These are phyloP conservation scores for Ypsolopha scabrella DNA, from an alignment of 2,888 invertebrate species.

Conservation along the genomic window DNA sequence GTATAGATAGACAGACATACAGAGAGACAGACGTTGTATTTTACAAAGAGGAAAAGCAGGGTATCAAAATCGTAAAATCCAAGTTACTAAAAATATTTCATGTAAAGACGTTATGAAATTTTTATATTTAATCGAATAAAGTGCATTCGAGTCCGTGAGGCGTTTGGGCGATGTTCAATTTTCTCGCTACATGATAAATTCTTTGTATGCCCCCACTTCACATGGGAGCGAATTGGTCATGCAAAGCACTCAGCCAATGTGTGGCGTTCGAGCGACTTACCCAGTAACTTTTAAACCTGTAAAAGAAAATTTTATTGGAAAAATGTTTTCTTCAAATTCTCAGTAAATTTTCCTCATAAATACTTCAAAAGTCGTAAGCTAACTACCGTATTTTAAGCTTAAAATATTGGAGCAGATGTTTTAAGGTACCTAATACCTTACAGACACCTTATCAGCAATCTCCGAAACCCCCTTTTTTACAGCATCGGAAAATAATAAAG, in stretches of 20 bases:
- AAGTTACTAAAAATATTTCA: neutral
- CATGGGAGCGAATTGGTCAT: constrained; percentile 1
- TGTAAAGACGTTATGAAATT: neutral
- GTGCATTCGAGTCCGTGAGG: neutral
- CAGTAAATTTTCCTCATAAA: too few species aligned
- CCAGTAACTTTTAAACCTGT: too few species aligned
- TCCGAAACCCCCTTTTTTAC: constrained; percentile 15
- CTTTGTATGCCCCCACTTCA: neutral
- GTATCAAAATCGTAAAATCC: neutral
- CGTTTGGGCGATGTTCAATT: neutral
- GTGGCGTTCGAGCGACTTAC: neutral
- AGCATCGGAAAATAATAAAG: constrained; percentile 22
- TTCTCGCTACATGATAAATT: neutral
- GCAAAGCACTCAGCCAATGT: neutral
- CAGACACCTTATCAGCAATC: constrained; percentile 24
- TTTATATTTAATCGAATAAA: neutral
- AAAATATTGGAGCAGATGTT: neutral
- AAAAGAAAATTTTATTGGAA: too few species aligned
- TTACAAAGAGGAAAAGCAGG: neutral
- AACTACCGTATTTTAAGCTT: neutral
- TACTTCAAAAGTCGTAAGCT: neutral
- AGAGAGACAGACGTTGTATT: neutral
- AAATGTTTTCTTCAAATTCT: too few species aligned
- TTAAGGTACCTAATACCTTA: constrained; percentile 14
- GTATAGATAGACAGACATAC: too few species aligned